Percentiles rank a stretch among this genome's conserved stretches.
Conservation (phyloP, 2,113 vertebrate species). For the Leptodactylus fuscus region DNA sequence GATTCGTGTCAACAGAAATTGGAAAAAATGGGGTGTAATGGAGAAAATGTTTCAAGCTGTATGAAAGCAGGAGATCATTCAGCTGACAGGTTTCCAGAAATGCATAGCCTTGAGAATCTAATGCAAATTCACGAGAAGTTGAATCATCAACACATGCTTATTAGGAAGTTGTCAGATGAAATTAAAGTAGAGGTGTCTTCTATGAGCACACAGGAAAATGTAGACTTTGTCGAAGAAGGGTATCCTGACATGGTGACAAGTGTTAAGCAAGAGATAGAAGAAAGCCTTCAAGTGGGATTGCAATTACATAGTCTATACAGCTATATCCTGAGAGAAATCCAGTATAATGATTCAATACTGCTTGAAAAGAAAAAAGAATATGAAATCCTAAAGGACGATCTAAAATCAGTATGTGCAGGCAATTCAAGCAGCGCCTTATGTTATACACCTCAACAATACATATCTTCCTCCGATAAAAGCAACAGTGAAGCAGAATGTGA, state of each 20-base stretch:
- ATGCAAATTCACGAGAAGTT: constrained; percentile 82
- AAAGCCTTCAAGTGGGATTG: constrained; percentile 83
- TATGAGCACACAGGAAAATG: constrained; percentile 62
- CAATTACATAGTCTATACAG: constrained; percentile 80
- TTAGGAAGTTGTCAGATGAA: constrained; percentile 82
- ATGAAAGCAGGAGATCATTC: constrained; percentile 66
- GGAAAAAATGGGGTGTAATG: constrained; percentile 72
- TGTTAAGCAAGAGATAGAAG: constrained; percentile 81
- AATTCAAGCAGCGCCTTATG: constrained; percentile 65
- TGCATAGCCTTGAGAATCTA: background rate
- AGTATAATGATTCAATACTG: constrained; percentile 76
- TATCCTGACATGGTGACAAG: constrained; percentile 65
- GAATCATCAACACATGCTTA: constrained; percentile 80
- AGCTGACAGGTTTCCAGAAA: constrained; percentile 29
- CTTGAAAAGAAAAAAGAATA: constrained; percentile 87
- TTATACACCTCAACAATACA: constrained; percentile 63
- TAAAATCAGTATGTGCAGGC: constrained; percentile 76
- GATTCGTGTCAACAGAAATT: constrained; percentile 74
- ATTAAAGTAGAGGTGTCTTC: constrained; percentile 83
- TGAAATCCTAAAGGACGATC: constrained; percentile 83
- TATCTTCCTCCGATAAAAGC: constrained; percentile 62
- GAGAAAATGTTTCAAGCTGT: constrained; percentile 74
- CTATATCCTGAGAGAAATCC: constrained; percentile 87
- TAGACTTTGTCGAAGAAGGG: constrained; percentile 63
- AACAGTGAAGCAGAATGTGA: constrained; percentile 61